phyloP scores from a whole-genome alignment of 1,140 invertebrate species.

The Dolichoris vasculosae region DNA sequence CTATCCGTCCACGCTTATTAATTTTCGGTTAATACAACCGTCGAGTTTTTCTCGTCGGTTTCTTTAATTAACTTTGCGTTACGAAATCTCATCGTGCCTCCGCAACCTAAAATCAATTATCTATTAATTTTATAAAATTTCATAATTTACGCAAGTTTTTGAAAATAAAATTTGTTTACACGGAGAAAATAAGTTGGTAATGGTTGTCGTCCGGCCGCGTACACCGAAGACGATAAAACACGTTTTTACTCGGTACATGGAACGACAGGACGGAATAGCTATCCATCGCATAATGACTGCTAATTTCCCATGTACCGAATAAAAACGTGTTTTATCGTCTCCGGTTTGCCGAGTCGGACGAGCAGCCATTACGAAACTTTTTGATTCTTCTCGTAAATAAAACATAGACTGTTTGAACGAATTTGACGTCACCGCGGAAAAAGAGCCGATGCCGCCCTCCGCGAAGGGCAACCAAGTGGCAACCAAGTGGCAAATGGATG shows the following conservation, averaged over 20 bases:
- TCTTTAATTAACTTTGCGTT: no score
- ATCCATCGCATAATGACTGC: background rate
- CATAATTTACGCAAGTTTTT: background rate
- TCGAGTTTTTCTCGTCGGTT: no score
- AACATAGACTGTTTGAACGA: background rate
- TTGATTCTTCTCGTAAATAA: background rate
- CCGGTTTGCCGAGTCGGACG: background rate
- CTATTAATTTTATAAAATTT: background rate
- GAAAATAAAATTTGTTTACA: background rate
- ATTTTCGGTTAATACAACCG: background rate
- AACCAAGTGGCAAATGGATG: background rate
- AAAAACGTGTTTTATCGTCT: constrained; percentile 10
- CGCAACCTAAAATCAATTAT: background rate
- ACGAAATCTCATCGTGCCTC: background rate
- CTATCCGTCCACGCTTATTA: background rate
- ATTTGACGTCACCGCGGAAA: background rate
- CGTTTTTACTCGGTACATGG: background rate
- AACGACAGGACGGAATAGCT: background rate
- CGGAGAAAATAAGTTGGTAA: background rate
- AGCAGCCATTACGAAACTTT: background rate
- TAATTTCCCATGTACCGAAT: background rate
- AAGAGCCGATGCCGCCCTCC: background rate
- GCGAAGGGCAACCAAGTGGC: background rate
- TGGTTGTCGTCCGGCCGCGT: background rate
- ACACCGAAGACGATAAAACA: background rate